Evolutionary conservation across 2,888 invertebrate species (phyloP), one percentile per base, ranked within the genome.

Genomic region (Lasioglossum leucozonium): DNA sequence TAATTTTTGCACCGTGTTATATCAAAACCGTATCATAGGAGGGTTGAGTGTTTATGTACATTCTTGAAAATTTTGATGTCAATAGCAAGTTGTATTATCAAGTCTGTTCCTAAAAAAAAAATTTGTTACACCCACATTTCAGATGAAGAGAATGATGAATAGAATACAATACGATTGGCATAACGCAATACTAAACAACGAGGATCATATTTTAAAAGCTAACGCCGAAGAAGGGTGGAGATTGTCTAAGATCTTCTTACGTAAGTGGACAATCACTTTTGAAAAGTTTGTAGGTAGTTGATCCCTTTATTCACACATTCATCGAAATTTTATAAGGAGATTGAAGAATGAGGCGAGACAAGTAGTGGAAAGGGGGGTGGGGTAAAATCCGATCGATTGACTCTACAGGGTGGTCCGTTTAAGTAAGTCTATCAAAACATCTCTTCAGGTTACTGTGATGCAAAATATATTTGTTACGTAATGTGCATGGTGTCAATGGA

Each of bases 121-220:
- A n/a, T 47, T 47, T 18, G 18, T 47, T 47, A 5, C 1, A 13
- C 44, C 18, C 18, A 18, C 5, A 5, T 62, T 26, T 26, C 30
- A 62, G 62, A 4, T 30, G 5, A 62, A 30, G 30, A 16, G 13
- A 30, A 4, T 16, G 30, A 26, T 62, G 16, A 26, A 30, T 5
- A 62, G 30, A 62, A 62, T 62, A 30, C 26, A 62, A 62, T 62
- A 62, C 62, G 62, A 62, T 62, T 62, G 62, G 62, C 30, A 30
- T 16, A 26, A 16, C 26, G 62, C 62, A 30, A 5, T 16, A 16
- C 30, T 30, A 11, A 62, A 62, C 62, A 62, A 62, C 11, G 62
- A 62, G 30, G 62, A 62, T 26, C 62, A 62, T 16, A 30, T 62
- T 30, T 16, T 62, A 16, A 16, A 62, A 30, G 26, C 30, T 62